Base-by-base conservation (phyloP, 2,113 vertebrate genomes). In the Melozone crissalis region DNA sequence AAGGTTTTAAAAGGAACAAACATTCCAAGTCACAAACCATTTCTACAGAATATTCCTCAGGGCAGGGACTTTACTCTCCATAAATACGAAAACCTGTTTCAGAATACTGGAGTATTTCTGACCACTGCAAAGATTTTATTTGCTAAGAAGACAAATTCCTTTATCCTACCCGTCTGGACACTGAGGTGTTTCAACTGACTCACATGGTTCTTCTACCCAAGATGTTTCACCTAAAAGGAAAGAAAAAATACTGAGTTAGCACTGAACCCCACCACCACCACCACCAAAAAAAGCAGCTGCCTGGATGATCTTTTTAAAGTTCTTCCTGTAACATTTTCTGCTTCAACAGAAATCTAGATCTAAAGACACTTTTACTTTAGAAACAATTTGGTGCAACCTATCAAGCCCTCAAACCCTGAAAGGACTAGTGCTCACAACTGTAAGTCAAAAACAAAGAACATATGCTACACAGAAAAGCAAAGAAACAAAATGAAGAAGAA, bases 101-200 rank as follows among this genome's bases (percentile, higher is more conserved):
- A 84, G 47, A 52, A 52, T 21, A 46, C 3, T 47, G 8, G 10
- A 27, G 2, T 63, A 46, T 54, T 89, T 88, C 55, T 88, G 72
- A 91, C 59, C 23, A 44, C 46, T 30, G 4, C 37, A 80, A 75
- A 43, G 4, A 63, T 47, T 83, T 83, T 75, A 37, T 77, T 77
- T 81, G 31, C 27, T 65, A 78, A 49, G 23, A 80, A 61, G 18
- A 88, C 18, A 91, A 85, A 84, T 44, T 49, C 13, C 55, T 78
- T 77, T 81, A 30, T 66, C 98, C 98, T 98, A 99, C 99, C 99
- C 98, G 27, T 74, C 37, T 77, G 99, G 99, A 97, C 99, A 99
- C 68, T 98, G 97, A 55, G 95, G 55, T 79, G 94, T 79, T 44
- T 94, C 93, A 54, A 94, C 57, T 51, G 98, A 82, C 21, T 75